Percentiles rank a stretch among this genome's conserved stretches.
These are phyloP conservation scores for Enteromius fasciolatus DNA, from an alignment of 2,797 vertebrate genomes.

Conservation along the genomic window DNA sequence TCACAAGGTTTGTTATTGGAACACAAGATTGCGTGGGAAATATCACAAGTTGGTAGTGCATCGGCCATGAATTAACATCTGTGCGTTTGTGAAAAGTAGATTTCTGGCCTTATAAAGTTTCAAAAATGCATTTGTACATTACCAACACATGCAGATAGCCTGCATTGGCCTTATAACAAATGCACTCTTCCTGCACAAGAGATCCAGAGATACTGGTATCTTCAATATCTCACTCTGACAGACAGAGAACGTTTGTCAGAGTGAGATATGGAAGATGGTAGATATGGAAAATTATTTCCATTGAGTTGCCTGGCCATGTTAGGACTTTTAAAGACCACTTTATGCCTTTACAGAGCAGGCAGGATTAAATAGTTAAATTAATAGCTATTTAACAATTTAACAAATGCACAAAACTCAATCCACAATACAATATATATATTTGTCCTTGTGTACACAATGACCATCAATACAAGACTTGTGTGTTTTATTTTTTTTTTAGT, in stretches of 20 bases:
- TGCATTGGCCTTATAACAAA: slow-evolving; percentile 1
- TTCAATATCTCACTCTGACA: too few species aligned
- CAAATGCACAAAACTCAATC: not conserved
- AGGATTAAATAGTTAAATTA: not conserved
- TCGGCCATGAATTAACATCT: not conserved
- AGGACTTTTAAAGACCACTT: not conserved
- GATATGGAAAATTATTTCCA: not conserved
- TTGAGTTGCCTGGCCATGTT: not conserved
- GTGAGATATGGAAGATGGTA: not conserved
- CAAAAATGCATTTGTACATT: not conserved
- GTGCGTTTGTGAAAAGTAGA: not conserved
- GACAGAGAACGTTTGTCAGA: not conserved
- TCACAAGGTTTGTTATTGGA: not conserved
- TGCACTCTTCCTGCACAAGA: not conserved
- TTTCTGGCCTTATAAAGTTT: slow-evolving; percentile 2
- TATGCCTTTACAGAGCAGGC: not conserved
- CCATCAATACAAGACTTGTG: not conserved
- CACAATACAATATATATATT: not conserved
- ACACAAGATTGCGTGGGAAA: too few species aligned
- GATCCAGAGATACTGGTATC: not conserved
- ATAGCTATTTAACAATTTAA: not conserved
- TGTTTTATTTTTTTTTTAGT: not conserved
- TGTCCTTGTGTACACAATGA: not conserved
- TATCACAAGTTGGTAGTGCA: not conserved
- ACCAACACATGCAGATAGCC: not conserved